Evolutionary conservation across 2,888 invertebrate genomes (phyloP).

Genomic region (Acanthosepion esculentum): DNA sequence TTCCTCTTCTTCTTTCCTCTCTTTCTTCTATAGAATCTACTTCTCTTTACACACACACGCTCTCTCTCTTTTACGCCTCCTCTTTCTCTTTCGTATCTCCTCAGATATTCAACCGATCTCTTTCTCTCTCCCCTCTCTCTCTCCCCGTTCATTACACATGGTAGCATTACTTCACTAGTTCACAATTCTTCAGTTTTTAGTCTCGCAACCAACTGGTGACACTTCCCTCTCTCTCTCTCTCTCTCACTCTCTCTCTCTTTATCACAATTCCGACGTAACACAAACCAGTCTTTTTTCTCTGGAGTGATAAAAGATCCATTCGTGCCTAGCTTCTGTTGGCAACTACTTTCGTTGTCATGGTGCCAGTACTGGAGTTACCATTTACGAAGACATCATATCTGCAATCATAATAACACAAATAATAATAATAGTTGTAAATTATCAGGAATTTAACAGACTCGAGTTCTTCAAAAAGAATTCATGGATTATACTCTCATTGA

Average conservation of each 20-base stretch:
- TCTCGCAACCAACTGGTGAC: background rate
- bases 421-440: background rate
- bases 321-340: slow-evolving; percentile 33
- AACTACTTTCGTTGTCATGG: slow-evolving; percentile 39
- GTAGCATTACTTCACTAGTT: background rate
- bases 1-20: background rate
- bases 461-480: background rate
- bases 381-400: slow-evolving; percentile 25
- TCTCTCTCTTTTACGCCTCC: background rate
- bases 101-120: background rate
- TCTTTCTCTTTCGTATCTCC: background rate
- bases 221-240: background rate
- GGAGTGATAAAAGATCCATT: slow-evolving; percentile 4
- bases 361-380: slow-evolving; percentile 41
- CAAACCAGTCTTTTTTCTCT: background rate
- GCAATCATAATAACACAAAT: background rate
- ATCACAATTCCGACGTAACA: background rate
- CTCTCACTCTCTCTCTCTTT: background rate
- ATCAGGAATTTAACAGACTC: background rate
- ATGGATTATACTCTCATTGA: slow-evolving; percentile 6
- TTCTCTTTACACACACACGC: background rate
- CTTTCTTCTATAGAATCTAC: background rate
- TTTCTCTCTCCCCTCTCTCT: background rate
- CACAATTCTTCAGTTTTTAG: slow-evolving; percentile 18
- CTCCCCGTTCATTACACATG: background rate